A percentile compares a stretch with the other conserved stretches of the same genome.
phyloP scores from a whole-genome alignment of 2,113 vertebrate genomes.

The human (Homo sapiens) region GRCh38 chr11:58190001-58190500 shows the following conservation, averaged over 20 bases:
- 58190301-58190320: background rate
- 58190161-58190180: slow-evolving; percentile 13
- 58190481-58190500: background rate
- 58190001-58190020: slow-evolving; percentile 44
- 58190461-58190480: background rate
- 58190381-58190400: background rate
- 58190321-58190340: background rate
- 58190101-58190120: background rate
- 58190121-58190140: background rate
- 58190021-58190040: slow-evolving; percentile 25
- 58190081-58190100: slow-evolving; percentile 10
- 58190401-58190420: background rate
- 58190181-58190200: slow-evolving; percentile 46
- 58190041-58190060: background rate
- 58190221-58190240: background rate
- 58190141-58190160: background rate
- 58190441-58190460: background rate
- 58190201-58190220: background rate
- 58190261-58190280: background rate
- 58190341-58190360: background rate
- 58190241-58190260: background rate
- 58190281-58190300: background rate
- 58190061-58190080: background rate
- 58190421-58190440: background rate
- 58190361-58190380: background rate